These are phyloP conservation scores for Dermatophagoides farinae DNA, from an alignment of 1,140 invertebrate species.

Conservation along the genomic window DNA sequence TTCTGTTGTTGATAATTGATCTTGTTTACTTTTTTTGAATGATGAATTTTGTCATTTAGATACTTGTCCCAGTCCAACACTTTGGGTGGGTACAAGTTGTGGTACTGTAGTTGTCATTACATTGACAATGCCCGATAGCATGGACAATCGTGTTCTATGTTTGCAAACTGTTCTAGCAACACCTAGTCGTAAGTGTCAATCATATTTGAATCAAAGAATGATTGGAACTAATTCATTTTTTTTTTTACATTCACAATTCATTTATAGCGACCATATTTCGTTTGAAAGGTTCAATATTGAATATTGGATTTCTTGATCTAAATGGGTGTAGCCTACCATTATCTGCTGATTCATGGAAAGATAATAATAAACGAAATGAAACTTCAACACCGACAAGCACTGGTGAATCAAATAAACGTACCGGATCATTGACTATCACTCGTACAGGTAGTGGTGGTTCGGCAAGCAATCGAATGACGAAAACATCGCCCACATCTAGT, in stretches of 20 bases:
- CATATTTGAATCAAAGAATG: not conserved
- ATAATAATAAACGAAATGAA: constrained; percentile 22
- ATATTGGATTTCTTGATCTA: constrained; percentile 84
- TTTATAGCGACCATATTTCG: constrained; percentile 68
- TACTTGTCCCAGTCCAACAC: constrained; percentile 50
- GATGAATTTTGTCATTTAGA: constrained; percentile 35
- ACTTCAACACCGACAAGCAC: not conserved
- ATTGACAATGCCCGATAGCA: constrained; percentile 56
- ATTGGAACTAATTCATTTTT: not conserved
- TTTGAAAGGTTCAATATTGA: constrained; percentile 74
- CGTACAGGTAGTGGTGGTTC: not conserved
- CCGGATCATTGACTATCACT: constrained; percentile 7
- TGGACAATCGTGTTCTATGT: constrained; percentile 40
- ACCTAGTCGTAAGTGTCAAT: constrained; percentile 45
- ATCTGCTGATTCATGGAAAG: constrained; percentile 65
- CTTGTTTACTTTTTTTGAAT: not conserved
- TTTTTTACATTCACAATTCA: not conserved
- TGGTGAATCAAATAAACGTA: constrained; percentile 8
- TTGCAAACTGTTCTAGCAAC: constrained; percentile 72
- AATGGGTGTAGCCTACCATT: constrained; percentile 65
- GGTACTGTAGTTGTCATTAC: constrained; percentile 81
- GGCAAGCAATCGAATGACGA: constrained; percentile 24
- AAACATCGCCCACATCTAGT: constrained; percentile 46
- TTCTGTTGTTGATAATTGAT: not conserved
- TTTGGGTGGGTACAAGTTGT: constrained; percentile 87